These are phyloP conservation scores for Regulus satrapa DNA, from an alignment of 2,113 vertebrate species.

Conservation along the genomic window DNA sequence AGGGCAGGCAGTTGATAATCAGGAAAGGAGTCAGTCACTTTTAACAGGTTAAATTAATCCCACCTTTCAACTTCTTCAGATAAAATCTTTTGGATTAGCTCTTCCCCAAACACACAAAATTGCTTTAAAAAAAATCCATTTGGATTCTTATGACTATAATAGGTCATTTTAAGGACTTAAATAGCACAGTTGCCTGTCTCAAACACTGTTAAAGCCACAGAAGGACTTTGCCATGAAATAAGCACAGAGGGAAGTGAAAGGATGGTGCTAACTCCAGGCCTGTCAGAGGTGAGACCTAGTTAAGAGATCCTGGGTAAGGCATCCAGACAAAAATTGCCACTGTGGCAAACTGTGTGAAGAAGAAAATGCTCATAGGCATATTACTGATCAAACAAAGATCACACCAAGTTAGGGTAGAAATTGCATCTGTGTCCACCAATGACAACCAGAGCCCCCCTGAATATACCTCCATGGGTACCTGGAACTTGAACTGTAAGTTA, in stretches of 20 bases:
- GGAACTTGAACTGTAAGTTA: neutral
- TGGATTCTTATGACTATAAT: neutral
- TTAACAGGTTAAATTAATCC: neutral
- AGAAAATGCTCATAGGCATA: neutral
- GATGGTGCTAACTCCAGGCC: neutral
- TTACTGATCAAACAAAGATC: neutral
- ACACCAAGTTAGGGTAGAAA: too few species aligned
- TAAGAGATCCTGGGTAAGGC: neutral
- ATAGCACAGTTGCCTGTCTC: neutral
- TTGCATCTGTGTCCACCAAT: neutral
- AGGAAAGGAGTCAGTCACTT: neutral
- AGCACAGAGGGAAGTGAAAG: neutral
- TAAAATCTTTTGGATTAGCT: neutral
- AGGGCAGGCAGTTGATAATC: neutral
- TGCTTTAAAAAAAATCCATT: neutral
- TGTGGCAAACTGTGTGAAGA: neutral
- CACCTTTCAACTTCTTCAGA: neutral
- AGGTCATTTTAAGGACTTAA: neutral
- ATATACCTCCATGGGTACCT: neutral
- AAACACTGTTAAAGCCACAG: neutral
- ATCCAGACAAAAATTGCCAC: neutral
- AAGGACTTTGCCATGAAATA: neutral
- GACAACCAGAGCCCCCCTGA: too few species aligned
- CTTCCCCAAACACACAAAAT: neutral
- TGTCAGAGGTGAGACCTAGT: neutral